Conservation (phyloP, 2,113 vertebrate genomes). For the Myotis davidii region DNA sequence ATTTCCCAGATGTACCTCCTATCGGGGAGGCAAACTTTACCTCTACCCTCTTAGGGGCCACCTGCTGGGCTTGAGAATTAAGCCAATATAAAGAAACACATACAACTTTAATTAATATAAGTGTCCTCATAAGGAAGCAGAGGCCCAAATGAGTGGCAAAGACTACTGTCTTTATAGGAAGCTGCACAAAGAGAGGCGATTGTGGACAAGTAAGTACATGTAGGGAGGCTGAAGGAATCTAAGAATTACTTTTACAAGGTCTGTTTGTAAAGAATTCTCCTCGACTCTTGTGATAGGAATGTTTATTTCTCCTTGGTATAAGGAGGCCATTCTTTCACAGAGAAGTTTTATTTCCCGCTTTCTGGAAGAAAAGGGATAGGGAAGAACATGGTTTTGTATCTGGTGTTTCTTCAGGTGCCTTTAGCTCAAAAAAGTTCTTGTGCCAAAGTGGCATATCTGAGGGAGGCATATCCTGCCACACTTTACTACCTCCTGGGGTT, state of each 20-base stretch:
- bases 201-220: background rate
- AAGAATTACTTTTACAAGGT: background rate
- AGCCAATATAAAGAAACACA: background rate
- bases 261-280: background rate
- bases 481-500: background rate
- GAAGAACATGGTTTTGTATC: background rate
- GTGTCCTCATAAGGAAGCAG: background rate
- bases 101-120: background rate
- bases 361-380: background rate
- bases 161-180: background rate
- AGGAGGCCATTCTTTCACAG: background rate
- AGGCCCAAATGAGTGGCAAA: background rate
- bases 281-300: background rate
- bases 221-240: background rate
- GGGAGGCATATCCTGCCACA: background rate
- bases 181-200: background rate
- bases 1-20: background rate
- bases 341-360: background rate
- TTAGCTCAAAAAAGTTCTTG: background rate
- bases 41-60: background rate
- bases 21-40: background rate
- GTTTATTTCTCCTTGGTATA: background rate
- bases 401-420: slow-evolving; percentile 3
- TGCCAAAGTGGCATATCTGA: background rate
- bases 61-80: background rate